Evolutionary conservation across 1,140 invertebrate genomes (phyloP).

Genomic region (Aplysia californica): DNA sequence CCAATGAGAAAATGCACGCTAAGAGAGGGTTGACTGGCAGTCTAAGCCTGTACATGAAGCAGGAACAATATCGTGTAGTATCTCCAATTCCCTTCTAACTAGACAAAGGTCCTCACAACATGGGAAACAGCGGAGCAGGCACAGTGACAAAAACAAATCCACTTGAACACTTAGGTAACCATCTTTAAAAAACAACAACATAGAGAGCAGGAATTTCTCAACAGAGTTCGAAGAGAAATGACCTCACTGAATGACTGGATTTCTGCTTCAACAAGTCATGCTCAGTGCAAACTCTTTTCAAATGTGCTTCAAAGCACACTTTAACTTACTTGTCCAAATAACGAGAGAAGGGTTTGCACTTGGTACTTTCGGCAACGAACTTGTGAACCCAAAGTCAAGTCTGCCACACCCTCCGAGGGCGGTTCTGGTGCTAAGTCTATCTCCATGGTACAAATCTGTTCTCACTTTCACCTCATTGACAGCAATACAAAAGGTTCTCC

Average conservation of each 20-base stretch:
- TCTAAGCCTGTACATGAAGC: no score
- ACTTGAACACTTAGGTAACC: no score
- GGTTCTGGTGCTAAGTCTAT: background rate
- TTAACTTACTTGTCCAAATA: conserved; percentile 45
- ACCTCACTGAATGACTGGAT: background rate
- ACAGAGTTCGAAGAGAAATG: background rate
- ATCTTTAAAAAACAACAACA: no score
- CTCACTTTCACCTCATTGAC: no score
- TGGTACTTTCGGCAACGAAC: conserved; percentile 40
- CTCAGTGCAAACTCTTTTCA: background rate
- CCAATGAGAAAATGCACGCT: no score
- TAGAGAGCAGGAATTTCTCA: no score
- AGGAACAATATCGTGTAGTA: no score
- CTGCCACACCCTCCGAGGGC: background rate
- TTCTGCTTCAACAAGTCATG: background rate
- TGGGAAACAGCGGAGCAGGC: no score
- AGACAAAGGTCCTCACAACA: no score
- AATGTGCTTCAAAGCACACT: background rate
- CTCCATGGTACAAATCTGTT: background rate
- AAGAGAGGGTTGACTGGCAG: no score
- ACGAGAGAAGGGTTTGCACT: conserved; percentile 38
- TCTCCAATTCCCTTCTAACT: no score
- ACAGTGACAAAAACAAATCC: background rate
- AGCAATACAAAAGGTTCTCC: no score
- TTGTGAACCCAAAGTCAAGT: background rate